Evolutionary conservation across 2,113 vertebrate genomes (phyloP).

Genomic region (Microtus oregoni): DNA sequence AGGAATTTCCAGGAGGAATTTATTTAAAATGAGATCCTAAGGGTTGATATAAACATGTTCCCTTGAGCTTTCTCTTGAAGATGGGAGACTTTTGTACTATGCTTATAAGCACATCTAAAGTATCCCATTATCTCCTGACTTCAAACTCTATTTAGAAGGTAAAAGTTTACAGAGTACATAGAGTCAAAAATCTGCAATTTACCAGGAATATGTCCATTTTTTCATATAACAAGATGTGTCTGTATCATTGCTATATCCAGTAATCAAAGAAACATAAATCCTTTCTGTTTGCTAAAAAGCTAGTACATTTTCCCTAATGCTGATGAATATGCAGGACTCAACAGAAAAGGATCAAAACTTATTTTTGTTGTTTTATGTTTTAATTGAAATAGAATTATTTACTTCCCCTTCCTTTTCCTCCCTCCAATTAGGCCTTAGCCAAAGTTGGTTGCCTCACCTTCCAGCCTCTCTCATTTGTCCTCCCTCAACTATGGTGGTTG

Average conservation of each 20-base stretch:
- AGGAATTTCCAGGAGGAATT: slow-evolving; percentile 36
- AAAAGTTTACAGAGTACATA: background rate
- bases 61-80: slow-evolving; percentile 11
- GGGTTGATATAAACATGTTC: slow-evolving; percentile 30
- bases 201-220: background rate
- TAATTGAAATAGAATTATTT: background rate
- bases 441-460: too few relatives aligned
- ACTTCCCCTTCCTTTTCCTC: background rate
- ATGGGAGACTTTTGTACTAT: background rate
- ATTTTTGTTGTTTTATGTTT: background rate
- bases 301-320: background rate
- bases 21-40: slow-evolving; percentile 44
- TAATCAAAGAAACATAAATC: background rate
- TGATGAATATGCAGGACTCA: background rate
- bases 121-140: background rate
- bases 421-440: too few relatives aligned
- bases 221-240: background rate
- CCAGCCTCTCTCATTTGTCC: background rate
- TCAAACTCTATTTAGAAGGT: slow-evolving; percentile 13
- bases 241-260: background rate
- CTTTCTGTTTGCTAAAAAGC: background rate
- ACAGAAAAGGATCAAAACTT: background rate
- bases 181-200: background rate
- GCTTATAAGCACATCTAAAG: background rate
- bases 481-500: background rate